These are phyloP conservation scores for Trachythela sp. DNA, from an alignment of 64 coral and sea anemone genomes.

Conservation along the genomic window DNA sequence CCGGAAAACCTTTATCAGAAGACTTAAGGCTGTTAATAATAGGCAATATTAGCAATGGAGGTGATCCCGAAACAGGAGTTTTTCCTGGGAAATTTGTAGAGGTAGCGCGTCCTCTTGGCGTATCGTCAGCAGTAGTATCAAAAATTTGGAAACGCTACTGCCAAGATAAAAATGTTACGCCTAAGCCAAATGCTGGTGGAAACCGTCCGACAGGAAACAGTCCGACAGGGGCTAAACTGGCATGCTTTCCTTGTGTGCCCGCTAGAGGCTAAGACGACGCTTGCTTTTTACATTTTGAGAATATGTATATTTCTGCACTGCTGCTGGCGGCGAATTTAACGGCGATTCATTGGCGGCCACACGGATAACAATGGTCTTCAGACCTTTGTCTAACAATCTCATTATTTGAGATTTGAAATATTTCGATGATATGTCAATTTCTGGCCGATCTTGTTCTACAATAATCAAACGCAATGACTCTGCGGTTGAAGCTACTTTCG, in stretches of 20 bases:
- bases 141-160: too few species aligned
- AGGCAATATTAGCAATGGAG: background rate
- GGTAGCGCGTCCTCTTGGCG: background rate
- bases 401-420: slow-evolving; percentile 10
- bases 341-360: slow-evolving; percentile 7
- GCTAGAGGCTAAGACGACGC: background rate
- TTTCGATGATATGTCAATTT: background rate
- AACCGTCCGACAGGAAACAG: background rate
- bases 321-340: background rate
- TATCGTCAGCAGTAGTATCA: background rate
- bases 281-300: background rate
- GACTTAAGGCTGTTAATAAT: background rate
- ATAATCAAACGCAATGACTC: background rate
- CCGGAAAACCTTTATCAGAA: too few species aligned
- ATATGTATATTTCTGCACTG: background rate
- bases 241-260: background rate
- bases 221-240: background rate
- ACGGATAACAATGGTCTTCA: slow-evolving; percentile 1
- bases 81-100: background rate
- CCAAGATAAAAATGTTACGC: background rate
- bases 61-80: background rate
- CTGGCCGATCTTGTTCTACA: background rate
- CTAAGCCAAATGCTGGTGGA: background rate
- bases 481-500: background rate
- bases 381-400: background rate